Conservation (phyloP, 2,113 vertebrate genomes). For the human (Homo sapiens) region DNA sequence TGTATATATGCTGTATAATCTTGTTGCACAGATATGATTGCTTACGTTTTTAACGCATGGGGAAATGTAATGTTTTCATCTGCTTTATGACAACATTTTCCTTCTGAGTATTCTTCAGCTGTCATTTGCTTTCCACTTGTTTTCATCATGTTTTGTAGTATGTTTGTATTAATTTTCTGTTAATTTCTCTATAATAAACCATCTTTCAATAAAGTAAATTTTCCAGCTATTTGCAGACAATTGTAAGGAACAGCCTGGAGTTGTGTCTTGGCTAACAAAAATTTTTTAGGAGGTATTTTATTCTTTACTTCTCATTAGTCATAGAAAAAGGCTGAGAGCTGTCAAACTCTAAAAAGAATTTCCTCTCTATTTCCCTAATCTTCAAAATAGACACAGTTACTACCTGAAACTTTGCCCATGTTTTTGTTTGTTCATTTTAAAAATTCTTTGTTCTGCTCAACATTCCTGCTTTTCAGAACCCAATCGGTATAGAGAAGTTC, state of each 20-base stretch:
- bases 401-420: background rate
- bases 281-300: background rate
- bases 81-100: background rate
- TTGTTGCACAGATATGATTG: background rate
- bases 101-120: background rate
- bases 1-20: background rate
- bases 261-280: background rate
- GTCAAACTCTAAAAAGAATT: background rate
- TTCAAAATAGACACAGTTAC: background rate
- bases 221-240: background rate
- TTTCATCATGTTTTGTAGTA: background rate
- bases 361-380: background rate
- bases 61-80: background rate
- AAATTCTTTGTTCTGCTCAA: background rate
- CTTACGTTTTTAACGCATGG: background rate
- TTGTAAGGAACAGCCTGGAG: background rate
- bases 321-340: background rate
- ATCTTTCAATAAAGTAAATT: background rate
- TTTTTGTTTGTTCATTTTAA: background rate
- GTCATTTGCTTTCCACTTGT: background rate
- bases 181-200: background rate
- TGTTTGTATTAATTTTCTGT: background rate
- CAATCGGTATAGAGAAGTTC: background rate
- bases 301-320: background rate
- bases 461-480: background rate